These are phyloP conservation scores for Zonotrichia leucophrys DNA, from an alignment of 2,113 vertebrate species.

Conservation along the genomic window DNA sequence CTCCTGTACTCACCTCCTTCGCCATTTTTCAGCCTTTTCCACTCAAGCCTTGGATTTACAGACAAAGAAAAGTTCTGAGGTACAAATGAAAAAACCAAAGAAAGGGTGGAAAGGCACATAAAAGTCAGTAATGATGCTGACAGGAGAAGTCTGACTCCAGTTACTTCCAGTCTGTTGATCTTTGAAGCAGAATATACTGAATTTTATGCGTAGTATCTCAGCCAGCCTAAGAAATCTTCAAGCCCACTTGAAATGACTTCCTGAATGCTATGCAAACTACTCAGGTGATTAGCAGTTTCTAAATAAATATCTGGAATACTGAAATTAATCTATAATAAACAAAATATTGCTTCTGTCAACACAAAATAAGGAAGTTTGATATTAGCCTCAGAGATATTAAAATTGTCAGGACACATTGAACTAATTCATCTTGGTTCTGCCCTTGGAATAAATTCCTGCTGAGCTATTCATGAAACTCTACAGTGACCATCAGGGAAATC, in stretches of 20 bases:
- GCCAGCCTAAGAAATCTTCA: not conserved
- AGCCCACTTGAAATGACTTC: not conserved
- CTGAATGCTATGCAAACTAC: not conserved
- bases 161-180: not conserved
- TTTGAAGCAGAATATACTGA: not conserved
- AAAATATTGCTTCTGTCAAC: not conserved
- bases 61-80: not conserved
- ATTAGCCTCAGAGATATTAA: not conserved
- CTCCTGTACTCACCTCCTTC: not conserved
- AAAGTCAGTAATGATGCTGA: not conserved
- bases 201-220: not conserved
- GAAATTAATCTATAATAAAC: not conserved
- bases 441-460: not conserved
- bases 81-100: not conserved
- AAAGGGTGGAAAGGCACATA: not conserved
- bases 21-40: not conserved
- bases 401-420: not conserved
- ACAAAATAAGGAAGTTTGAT: not conserved
- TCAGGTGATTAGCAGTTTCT: not conserved
- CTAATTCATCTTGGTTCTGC: not conserved
- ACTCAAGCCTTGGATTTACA: not conserved
- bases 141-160: not conserved
- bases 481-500: not conserved
- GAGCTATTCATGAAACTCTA: not conserved
- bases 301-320: not conserved